Evolutionary conservation across 2,797 vertebrate species (phyloP).

Genomic region (Xiphorhynchus erythropygius): DNA sequence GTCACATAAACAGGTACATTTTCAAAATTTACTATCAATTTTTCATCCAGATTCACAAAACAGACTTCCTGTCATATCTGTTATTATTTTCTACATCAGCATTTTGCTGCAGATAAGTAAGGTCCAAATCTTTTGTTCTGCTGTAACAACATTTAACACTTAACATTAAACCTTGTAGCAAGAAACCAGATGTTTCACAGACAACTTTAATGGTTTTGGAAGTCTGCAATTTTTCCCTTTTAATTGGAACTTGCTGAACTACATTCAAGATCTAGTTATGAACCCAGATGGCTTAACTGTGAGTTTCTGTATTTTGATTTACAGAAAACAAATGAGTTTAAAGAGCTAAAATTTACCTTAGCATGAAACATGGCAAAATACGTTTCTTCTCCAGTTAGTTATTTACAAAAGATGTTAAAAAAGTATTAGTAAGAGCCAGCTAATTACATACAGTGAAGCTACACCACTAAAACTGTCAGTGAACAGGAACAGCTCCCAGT

Average conservation of each 20-base stretch:
- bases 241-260: neutral
- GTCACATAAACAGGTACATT: neutral
- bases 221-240: neutral
- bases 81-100: neutral
- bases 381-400: neutral
- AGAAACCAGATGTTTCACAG: neutral
- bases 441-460: neutral
- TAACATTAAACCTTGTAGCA: neutral
- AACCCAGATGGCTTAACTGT: neutral
- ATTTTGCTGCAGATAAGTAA: conserved; percentile 10
- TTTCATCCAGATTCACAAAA: conserved; percentile 11
- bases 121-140: neutral
- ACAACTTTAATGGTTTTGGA: neutral
- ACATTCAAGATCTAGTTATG: neutral
- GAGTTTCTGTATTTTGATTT: neutral
- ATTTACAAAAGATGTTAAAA: neutral
- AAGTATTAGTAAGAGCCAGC: neutral
- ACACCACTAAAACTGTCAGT: neutral
- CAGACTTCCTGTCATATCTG: neutral
- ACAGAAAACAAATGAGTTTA: neutral
- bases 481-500: neutral
- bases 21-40: neutral
- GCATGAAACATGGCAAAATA: neutral
- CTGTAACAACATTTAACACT: neutral
- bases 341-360: neutral